Evolutionary conservation across 2,797 vertebrate genomes (phyloP).

Genomic region (Microctenopoma stevenorrisi): DNA sequence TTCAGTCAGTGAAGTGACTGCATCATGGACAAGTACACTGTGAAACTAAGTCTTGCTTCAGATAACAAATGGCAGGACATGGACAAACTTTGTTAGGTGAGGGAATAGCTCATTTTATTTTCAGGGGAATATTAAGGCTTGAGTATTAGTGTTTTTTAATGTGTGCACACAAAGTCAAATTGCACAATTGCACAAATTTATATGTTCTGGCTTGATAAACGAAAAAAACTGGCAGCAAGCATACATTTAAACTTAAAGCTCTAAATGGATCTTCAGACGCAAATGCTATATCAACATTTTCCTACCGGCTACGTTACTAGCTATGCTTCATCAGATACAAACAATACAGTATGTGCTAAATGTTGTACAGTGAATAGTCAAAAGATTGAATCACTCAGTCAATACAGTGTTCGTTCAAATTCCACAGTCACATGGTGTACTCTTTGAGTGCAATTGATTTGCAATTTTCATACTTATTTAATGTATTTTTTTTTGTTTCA

Average conservation of each 20-base stretch:
- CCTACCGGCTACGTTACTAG: constrained; percentile 6
- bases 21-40: neutral
- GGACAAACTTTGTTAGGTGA: neutral
- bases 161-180: constrained; percentile 20
- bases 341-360: constrained; percentile 13
- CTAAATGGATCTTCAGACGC: constrained; percentile 11
- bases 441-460: neutral
- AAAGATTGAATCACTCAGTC: neutral
- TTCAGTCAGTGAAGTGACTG: constrained; percentile 11
- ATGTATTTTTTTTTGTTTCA: neutral
- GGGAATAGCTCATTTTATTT: neutral
- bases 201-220: constrained; percentile 1
- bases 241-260: constrained; percentile 11
- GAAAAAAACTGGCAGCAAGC: constrained; percentile 3
- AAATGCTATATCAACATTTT: constrained; percentile 17
- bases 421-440: constrained; percentile 10
- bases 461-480: neutral
- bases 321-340: constrained; percentile 8
- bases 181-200: neutral
- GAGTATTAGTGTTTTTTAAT: constrained; percentile 10
- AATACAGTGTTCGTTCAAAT: constrained; percentile 2
- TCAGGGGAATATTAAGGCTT: constrained; percentile 33
- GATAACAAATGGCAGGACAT: neutral
- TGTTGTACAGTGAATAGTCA: constrained; percentile 6
- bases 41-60: neutral